phyloP scores from a whole-genome alignment of 2,797 vertebrate species.

The Bucorvus abyssinicus region DNA sequence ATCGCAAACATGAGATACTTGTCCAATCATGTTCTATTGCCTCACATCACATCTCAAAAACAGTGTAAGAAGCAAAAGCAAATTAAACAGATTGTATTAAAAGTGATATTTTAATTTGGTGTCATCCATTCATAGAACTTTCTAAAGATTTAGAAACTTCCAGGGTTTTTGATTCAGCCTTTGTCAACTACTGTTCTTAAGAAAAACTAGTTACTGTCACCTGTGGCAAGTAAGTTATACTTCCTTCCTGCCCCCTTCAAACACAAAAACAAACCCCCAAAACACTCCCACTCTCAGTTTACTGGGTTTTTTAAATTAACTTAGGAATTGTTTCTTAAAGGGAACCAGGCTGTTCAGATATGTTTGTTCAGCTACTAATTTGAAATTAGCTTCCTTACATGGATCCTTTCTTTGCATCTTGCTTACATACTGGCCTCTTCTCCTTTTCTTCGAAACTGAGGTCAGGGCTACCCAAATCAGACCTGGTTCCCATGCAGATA shows the following conservation, averaged over 20 bases:
- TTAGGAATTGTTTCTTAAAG: neutral
- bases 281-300: neutral
- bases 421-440: neutral
- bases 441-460: neutral
- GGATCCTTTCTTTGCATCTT: neutral
- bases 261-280: neutral
- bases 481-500: neutral
- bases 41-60: neutral
- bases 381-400: neutral
- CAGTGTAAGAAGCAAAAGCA: neutral
- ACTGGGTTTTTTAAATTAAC: neutral
- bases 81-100: neutral
- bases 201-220: neutral
- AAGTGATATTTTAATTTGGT: neutral
- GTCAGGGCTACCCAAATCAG: neutral
- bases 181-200: neutral
- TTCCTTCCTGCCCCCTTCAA: neutral
- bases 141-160: neutral
- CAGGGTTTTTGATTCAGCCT: neutral
- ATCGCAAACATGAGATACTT: neutral
- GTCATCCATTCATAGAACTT: neutral
- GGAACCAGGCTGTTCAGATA: neutral
- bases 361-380: neutral
- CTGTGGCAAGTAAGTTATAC: neutral
- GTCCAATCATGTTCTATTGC: neutral